Evolutionary conservation across 2,113 vertebrate genomes (phyloP).

Genomic region (Rhinoptilus africanus): DNA sequence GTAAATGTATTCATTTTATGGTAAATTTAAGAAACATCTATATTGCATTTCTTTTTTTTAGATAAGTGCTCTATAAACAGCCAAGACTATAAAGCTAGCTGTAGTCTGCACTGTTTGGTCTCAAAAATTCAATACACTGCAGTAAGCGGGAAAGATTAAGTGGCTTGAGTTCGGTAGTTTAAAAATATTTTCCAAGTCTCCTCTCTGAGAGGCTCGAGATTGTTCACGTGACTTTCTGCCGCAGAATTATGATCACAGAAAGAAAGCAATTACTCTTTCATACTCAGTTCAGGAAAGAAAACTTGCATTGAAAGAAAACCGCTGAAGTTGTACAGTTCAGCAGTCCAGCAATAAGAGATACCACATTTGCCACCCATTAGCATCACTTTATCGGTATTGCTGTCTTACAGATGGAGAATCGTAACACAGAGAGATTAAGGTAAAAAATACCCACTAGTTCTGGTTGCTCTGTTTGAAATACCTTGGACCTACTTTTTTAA

Average conservation of each 20-base stretch:
- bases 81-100: neutral
- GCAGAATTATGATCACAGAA: conserved; percentile 5
- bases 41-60: neutral
- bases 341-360: neutral
- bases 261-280: conserved; percentile 33
- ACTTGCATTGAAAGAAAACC: neutral
- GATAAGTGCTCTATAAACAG: conserved; percentile 4
- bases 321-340: conserved; percentile 7
- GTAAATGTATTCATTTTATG: neutral
- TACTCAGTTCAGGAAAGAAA: neutral
- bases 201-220: neutral
- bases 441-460: neutral
- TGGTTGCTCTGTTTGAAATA: neutral
- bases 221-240: conserved; percentile 24
- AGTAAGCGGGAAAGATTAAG: conserved; percentile 39
- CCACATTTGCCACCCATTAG: neutral
- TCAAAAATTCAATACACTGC: conserved; percentile 32
- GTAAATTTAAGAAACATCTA: conserved; percentile 5
- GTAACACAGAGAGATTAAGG: neutral
- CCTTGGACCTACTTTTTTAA: neutral
- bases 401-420: neutral
- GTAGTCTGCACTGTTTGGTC: neutral
- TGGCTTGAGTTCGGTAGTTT: conserved; percentile 25
- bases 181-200: conserved; percentile 51
- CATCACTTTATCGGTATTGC: neutral